Evolutionary conservation across 2,797 vertebrate genomes (phyloP), one percentile per base, ranked within the genome.

Genomic region (Alauda arvensis): DNA sequence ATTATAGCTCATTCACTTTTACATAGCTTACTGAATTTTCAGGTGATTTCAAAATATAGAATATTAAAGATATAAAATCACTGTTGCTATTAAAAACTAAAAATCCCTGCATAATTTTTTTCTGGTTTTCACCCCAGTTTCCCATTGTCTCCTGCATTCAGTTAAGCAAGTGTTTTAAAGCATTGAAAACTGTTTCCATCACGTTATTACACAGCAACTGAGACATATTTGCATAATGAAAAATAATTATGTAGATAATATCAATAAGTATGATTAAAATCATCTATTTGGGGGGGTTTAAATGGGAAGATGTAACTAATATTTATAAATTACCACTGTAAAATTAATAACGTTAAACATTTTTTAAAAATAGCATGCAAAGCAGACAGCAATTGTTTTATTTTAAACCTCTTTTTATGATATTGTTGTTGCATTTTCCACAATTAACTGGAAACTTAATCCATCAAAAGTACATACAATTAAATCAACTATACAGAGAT

Each of bases 381-480:
- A 80, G 66, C 66, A 62, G 59, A 8, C 84, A 43, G 94, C 80
- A 75, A 82, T 78, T 79, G n/a, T 87, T 91, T 94, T 95, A 80
- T 93, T 93, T 92, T 91, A 92, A 89, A 87, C 28, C 57, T 72
- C 72, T 76, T 63, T 85, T 87, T 87, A 61, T 75, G 90, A 86
- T 69, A 87, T n/a, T 78, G 37, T 76, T 77, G 59, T 83, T 77
- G 59, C 74, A 80, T 89, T 92, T 75, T 70, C 74, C 52, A 89
- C 89, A 96, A 88, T 93, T 92, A 97, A 85, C 79, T 71, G 83
- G 85, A 96, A 96, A 94, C 77, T 95, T 95, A 94, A 90, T 96
- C 95, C 89, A 93, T 94, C 92, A 85, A 89, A 91, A 93, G 45
- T 95, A 75, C 43, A 34, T 88, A 85, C 95, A 96, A 96, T 96